Evolutionary conservation across 2,888 invertebrate species (phyloP).

Genomic region (Xanthorhoe spadicearia): DNA sequence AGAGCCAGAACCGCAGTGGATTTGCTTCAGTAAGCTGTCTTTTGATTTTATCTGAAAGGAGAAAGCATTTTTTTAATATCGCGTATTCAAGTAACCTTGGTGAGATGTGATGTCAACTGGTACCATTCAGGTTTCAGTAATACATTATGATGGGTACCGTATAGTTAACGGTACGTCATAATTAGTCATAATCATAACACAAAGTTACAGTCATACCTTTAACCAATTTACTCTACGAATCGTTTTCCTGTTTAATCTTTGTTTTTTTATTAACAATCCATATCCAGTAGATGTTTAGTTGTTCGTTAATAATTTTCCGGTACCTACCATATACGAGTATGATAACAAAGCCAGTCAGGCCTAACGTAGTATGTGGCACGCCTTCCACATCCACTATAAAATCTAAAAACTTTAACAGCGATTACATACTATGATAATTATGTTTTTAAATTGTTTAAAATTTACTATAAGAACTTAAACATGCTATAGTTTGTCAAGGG

Average conservation of each 20-base stretch:
- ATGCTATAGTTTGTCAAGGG: too few relatives aligned
- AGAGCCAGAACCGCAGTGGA: slow-evolving; percentile 86
- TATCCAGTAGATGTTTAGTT: slow-evolving; percentile 3
- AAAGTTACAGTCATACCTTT: background rate
- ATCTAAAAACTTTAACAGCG: too few relatives aligned
- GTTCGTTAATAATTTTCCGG: slow-evolving; percentile 15
- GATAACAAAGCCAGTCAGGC: background rate
- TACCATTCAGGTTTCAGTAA: too few relatives aligned
- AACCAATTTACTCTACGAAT: background rate
- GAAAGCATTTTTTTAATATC: background rate
- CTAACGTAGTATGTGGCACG: background rate
- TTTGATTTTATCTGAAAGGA: slow-evolving; percentile 90
- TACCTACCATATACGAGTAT: background rate
- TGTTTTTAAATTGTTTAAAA: too few relatives aligned
- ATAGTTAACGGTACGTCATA: too few relatives aligned
- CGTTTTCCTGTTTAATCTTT: slow-evolving; percentile 18
- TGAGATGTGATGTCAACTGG: too few relatives aligned
- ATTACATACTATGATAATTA: too few relatives aligned
- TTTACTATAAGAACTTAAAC: too few relatives aligned
- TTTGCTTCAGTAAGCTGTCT: slow-evolving; percentile 91
- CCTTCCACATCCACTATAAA: too few relatives aligned
- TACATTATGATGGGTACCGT: too few relatives aligned
- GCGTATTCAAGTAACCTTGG: too few relatives aligned
- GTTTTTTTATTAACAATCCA: slow-evolving; percentile 26
- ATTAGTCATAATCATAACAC: background rate